A percentile compares a stretch with the other conserved stretches of the same genome.
Evolutionary conservation across 2,113 vertebrate species (phyloP).

Genomic region (Rana temporaria): DNA sequence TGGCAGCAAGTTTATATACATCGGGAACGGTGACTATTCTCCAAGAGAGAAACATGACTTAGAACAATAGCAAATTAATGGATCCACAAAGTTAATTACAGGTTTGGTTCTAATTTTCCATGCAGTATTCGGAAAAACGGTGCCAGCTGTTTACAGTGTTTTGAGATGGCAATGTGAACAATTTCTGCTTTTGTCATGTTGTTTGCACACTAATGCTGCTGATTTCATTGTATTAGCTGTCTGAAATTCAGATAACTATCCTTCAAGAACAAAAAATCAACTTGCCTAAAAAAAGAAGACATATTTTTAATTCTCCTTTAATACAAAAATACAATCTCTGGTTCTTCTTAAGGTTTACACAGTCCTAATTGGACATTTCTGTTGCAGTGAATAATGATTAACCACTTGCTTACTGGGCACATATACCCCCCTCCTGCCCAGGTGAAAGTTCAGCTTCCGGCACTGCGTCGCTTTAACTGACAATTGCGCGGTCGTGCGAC

Average conservation of each 20-base stretch:
- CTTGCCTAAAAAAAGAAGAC: too few species aligned
- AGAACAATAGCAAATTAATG: slow-evolving; percentile 29
- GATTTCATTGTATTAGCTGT: background rate
- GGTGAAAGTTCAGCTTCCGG: too few species aligned
- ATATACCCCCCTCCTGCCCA: too few species aligned
- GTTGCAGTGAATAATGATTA: too few species aligned
- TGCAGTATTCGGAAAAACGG: slow-evolving; percentile 18
- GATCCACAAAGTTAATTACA: slow-evolving; percentile 45
- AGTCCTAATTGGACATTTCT: too few species aligned
- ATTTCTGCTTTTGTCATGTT: slow-evolving; percentile 3
- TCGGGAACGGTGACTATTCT: background rate
- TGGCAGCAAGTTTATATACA: slow-evolving; percentile 21
- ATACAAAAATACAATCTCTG: too few species aligned
- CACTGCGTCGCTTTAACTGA: too few species aligned
- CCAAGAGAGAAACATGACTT: background rate
- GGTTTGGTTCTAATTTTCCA: slow-evolving; percentile 40
- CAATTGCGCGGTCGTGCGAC: too few species aligned
- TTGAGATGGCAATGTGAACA: slow-evolving; percentile 13
- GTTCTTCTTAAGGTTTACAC: too few species aligned
- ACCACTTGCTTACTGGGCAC: too few species aligned
- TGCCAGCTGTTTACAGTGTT: slow-evolving; percentile 44
- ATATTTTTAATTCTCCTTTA: too few species aligned
- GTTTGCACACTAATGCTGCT: background rate
- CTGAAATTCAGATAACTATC: background rate
- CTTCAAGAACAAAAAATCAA: too few species aligned